Conservation (phyloP, 2,797 vertebrate species). For the Chelmon rostratus region DNA sequence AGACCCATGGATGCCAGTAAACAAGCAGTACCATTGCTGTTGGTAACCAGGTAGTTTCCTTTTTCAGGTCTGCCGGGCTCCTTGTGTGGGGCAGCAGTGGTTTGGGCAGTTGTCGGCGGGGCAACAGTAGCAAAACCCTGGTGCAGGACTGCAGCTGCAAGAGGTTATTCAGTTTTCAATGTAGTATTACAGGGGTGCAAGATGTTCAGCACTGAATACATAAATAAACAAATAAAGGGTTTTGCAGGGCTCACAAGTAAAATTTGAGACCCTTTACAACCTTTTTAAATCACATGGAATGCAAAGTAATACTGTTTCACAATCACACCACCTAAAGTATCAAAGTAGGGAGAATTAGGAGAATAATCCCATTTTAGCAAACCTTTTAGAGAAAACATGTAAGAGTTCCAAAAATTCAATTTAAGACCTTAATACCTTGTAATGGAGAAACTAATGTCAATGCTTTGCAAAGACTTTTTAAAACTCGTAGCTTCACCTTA, state of each 20-base stretch:
- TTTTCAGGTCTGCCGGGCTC: constrained; percentile 80
- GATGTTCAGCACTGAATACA: not conserved
- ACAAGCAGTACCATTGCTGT: constrained; percentile 76
- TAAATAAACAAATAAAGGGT: not conserved
- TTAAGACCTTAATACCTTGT: too few relatives aligned
- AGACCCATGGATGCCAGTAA: constrained; percentile 87
- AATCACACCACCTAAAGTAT: not conserved
- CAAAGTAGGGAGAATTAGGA: not conserved
- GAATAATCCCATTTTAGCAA: too few relatives aligned
- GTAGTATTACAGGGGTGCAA: not conserved
- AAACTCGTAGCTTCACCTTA: too few relatives aligned
- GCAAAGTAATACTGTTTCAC: not conserved
- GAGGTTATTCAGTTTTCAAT: constrained; percentile 1
- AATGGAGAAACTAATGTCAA: too few relatives aligned
- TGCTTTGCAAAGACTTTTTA: too few relatives aligned
- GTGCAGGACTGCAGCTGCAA: constrained; percentile 73
- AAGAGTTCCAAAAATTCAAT: too few relatives aligned
- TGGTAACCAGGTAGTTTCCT: constrained; percentile 86
- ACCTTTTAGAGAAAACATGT: not conserved
- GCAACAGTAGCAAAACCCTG: constrained; percentile 69
- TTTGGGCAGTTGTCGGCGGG: constrained; percentile 62
- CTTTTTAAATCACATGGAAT: not conserved
- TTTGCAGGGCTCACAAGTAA: not conserved
- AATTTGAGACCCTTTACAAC: not conserved
- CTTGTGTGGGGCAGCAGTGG: constrained; percentile 67